phyloP scores from a whole-genome alignment of 2,888 invertebrate genomes.

The Drosophila paranaensis region DNA sequence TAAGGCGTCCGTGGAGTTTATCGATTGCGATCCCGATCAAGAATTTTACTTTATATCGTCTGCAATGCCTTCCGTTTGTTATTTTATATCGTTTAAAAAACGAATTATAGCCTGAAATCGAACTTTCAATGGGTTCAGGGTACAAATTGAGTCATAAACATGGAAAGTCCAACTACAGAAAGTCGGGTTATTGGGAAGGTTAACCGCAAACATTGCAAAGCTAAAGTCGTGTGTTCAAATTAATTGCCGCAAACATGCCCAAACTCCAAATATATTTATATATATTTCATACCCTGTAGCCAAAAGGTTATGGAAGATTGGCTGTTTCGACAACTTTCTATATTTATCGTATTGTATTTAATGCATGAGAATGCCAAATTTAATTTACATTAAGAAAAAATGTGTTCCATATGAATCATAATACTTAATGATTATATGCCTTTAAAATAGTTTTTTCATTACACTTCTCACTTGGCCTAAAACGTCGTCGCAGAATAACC shows the following conservation, averaged over 20 bases:
- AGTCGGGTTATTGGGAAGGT: constrained; percentile 43
- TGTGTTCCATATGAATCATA: neutral
- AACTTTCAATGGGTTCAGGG: neutral
- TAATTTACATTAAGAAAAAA: no score
- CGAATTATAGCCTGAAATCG: neutral
- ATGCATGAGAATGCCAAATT: no score
- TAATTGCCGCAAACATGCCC: constrained; percentile 76
- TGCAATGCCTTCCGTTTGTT: neutral
- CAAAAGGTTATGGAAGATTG: neutral
- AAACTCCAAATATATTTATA: constrained; percentile 59
- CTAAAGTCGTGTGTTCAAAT: constrained; percentile 76
- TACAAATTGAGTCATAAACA: constrained; percentile 43
- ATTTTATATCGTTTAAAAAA: neutral
- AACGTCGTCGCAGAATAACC: no score
- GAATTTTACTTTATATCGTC: neutral
- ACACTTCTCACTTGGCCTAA: no score
- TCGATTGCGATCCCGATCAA: neutral
- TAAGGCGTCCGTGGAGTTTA: no score
- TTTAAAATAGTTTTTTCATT: no score
- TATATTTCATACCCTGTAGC: constrained; percentile 12
- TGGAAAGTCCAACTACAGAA: constrained; percentile 17
- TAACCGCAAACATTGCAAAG: constrained; percentile 81
- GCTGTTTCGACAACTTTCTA: no score
- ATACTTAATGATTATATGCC: neutral
- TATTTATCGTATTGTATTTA: no score